Evolutionary conservation across 2,797 vertebrate species (phyloP), one percentile per base, ranked within the genome.

Genomic region (Mastacembelus armatus): DNA sequence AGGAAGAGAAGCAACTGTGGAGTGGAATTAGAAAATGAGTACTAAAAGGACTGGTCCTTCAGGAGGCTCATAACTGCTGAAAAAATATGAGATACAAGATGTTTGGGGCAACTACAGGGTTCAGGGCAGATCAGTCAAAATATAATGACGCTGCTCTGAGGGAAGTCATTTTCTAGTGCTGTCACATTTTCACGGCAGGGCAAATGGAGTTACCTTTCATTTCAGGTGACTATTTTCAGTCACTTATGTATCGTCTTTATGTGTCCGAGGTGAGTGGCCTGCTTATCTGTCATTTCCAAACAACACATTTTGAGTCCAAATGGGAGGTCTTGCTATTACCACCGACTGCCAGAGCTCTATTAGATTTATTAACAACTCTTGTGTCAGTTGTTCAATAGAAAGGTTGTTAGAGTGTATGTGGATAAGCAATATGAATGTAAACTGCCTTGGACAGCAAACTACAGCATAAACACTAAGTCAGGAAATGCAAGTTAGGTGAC

Each of bases 91-190:
- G 42, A 19, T 57, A 38, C 26, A n/a, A 21, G 48, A 35, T 61
- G 50, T 58, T 74, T 66, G 54, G 48, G 66, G 36, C 39, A 45
- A 5, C 43, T 38, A 21, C 39, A 66, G 48, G 56, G 36, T 56
- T 64, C 56, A 62, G 27, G 48, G 67, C 10, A 50, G 59, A 78
- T 69, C 43, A 67, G 71, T 74, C 33, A 63, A 58, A 57, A 68
- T 33, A 33, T 56, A 68, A 70, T 76, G 47, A 81, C 19, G 30
- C 36, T 15, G 36, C 58, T 67, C 40, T 16, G 36, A 27, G 43
- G 43, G 38, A 78, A 64, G 56, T 70, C 40, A 19, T 44, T 49
- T 42, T 15, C 35, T 47, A 10, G 24, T 14, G 11, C 48, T 3
- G 1, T 27, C 10, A 14, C 61, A 52, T 74, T 71, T 78, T 43